Base-by-base conservation (phyloP, 2,888 invertebrate species). In the Embidobia sp. region DNA sequence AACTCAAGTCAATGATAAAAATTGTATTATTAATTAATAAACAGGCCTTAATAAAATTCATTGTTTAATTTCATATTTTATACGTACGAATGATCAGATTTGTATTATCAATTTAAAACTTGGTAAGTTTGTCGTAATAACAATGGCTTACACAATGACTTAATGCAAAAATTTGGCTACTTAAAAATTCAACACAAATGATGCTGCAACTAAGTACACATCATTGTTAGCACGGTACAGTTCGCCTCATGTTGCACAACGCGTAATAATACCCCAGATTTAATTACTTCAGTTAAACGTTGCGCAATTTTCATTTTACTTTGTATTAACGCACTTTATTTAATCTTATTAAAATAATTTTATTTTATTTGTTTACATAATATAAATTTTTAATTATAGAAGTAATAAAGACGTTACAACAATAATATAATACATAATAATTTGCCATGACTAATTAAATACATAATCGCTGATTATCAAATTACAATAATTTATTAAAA, bases 191-290 rank as follows among this genome's bases (percentile, higher is more conserved):
- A 13, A 40, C 53, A 53, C 61, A 66, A 74, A 66, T 74, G 74
- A 74, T 67, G 74, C 74, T 67, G 67, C 74, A 74, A 74, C 61
- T 67, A 19, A 55, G 48, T 59, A 46, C 19, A 66, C 66, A n/a
- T n/a, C 44, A 74, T 74, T 74, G 74, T 74, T 74, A 19, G 51
- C 22, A 42, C 31, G 22, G 59, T 66, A 66, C 67, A 67, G 53
- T 48, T 46, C 53, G 40, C 35, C 40, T 73, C 53, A 26, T 7
- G 15, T 74, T 74, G 49, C 74, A 59, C 74, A 74, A 74, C 31
- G 59, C 44, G 13, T 74, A 66, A 74, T 67, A 35, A 66, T 59
- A 74, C 44, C 59, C 64, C 66, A 57, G 74, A 74, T 74, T 66
- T 74, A 66, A 74, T 66, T 74, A 66, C 66, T 40, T 44, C 26